A percentile compares a stretch with the other conserved stretches of the same genome.
phyloP scores from a whole-genome alignment of 2,888 invertebrate genomes.

The Eubasilissa splendida region DNA sequence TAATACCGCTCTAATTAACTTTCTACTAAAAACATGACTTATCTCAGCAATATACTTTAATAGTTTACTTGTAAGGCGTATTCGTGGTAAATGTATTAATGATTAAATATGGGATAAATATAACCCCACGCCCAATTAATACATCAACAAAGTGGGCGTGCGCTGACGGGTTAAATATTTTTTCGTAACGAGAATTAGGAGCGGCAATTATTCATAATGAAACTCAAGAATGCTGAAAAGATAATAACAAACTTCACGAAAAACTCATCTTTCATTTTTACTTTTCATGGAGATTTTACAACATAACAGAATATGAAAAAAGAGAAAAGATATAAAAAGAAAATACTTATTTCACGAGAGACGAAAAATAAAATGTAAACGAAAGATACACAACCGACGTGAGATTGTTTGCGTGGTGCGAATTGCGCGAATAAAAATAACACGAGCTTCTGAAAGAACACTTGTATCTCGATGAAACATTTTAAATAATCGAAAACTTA shows the following conservation, averaged over 20 bases:
- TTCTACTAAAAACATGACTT: no score
- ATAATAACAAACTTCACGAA: constrained; percentile 42
- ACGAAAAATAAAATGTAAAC: constrained; percentile 39
- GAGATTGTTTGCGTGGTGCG: constrained; percentile 23
- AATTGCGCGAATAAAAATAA: neutral
- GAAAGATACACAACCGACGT: constrained; percentile 9
- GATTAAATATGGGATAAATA: no score
- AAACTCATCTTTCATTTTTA: constrained; percentile 26
- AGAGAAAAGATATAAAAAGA: constrained; percentile 42
- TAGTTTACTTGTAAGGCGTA: no score
- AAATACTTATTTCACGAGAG: constrained; percentile 54
- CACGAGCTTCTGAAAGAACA: no score
- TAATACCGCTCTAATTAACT: no score
- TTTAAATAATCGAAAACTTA: no score
- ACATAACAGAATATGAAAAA: constrained; percentile 43
- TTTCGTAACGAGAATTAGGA: neutral
- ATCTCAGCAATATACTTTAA: no score
- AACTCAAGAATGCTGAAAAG: constrained; percentile 36
- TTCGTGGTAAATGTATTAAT: no score
- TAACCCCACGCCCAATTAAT: no score
- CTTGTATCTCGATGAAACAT: no score
- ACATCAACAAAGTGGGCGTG: no score
- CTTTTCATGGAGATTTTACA: constrained; percentile 34
- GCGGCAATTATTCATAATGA: constrained; percentile 35
- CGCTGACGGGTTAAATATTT: no score